Percentiles rank a stretch among this genome's conserved stretches.
Conservation (phyloP, 2,113 vertebrate genomes). For the Pterocles orientalis region DNA sequence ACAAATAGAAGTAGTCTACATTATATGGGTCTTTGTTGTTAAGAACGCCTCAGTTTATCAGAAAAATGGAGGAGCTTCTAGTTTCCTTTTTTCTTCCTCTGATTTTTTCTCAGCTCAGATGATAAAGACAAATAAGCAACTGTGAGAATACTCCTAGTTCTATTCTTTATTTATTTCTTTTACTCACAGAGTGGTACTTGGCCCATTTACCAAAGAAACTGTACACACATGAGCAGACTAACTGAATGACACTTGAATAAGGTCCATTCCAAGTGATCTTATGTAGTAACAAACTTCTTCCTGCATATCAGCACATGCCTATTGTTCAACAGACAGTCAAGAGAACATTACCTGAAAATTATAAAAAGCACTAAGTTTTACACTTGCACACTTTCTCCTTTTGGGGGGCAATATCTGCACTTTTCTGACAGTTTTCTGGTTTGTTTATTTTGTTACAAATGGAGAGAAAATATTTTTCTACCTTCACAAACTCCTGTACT, state of each 20-base stretch:
- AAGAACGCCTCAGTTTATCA: not conserved
- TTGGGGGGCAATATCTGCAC: not conserved
- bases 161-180: not conserved
- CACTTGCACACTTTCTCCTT: not conserved
- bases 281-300: not conserved
- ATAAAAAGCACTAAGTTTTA: not conserved
- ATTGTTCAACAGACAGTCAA: not conserved
- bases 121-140: not conserved
- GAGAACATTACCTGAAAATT: not conserved
- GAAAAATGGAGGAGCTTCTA: not conserved
- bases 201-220: not conserved
- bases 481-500: not conserved
- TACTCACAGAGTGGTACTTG: not conserved
- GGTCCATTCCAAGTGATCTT: not conserved
- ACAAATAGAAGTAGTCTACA: not conserved
- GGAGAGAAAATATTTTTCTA: not conserved
- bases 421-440: not conserved
- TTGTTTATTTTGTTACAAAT: not conserved
- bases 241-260: not conserved
- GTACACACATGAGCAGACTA: not conserved
- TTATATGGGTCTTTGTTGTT: not conserved
- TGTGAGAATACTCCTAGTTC: not conserved
- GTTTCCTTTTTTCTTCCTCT: not conserved
- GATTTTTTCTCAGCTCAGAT: not conserved
- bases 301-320: not conserved